Evolutionary conservation across 1,140 invertebrate genomes (phyloP), one percentile per base, ranked within the genome.

Genomic region (Araneus ventricosus): DNA sequence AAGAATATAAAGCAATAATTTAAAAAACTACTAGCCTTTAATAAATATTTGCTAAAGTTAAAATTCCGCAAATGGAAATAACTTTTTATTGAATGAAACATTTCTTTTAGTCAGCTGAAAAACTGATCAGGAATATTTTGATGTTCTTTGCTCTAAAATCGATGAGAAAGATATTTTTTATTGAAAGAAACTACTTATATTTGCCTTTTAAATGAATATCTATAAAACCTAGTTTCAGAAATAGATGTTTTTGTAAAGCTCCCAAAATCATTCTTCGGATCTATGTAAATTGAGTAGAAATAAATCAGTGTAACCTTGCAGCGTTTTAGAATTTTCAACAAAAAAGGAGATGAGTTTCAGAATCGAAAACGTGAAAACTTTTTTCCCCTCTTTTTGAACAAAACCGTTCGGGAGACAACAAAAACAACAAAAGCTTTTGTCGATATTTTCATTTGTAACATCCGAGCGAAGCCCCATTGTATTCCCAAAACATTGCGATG

Each of bases 231-330:
- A 75, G 70, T 37, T 20, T 75, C 37, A 34, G 6, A 75, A 75
- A 75, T 75, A 75, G 70, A 75, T 75, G 34, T 34, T 75, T 75
- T 75, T 30, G 34, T 37, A 75, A 34, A 10, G 14, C 37, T 20
- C 67, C 27, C 30, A 75, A 75, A 67, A 75, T 75, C 70, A 75
- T 75, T 75, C 70, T 30, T 75, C 14, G 24, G 82, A 84, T 84
- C 41, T 84, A 84, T 84, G 82, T 52, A 84, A 84, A 84, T 84
- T 84, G 82, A 84, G 82, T 20, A 84, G 82, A 84, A 84, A 84
- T 84, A 84, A 84, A 84, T 84, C 82, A 84, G 82, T 34, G n/a
- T 63, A 37, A 30, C 7, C 7, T 67, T n/a, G 24, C 27, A 67
- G 2, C 34, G 30, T 75, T 75, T 34, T 75, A 20, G 30, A 34